These are phyloP conservation scores for Orthosia cruda DNA, from an alignment of 2,888 invertebrate genomes.

Conservation along the genomic window DNA sequence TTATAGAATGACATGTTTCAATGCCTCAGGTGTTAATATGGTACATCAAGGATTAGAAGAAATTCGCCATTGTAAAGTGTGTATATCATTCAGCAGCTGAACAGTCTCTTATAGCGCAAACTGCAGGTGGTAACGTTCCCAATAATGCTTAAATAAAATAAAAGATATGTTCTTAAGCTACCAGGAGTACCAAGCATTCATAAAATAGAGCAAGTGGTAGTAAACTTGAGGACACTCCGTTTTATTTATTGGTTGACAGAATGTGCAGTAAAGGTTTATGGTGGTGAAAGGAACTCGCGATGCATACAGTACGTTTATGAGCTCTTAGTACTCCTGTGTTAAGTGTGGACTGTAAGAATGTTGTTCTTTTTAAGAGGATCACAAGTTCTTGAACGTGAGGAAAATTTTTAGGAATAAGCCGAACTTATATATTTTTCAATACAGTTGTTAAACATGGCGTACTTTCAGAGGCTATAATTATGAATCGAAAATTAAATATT, in stretches of 20 bases:
- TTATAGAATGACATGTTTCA: too few relatives aligned
- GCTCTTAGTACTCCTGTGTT: constrained; percentile 21
- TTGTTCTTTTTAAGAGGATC: background rate
- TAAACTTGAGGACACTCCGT: constrained; percentile 39
- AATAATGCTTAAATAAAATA: constrained; percentile 1
- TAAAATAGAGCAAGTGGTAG: constrained; percentile 40
- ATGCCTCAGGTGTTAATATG: too few relatives aligned
- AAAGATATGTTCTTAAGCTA: constrained; percentile 4
- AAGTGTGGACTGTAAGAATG: background rate
- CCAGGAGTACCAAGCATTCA: constrained; percentile 47
- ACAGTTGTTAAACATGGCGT: too few relatives aligned
- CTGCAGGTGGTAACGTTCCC: background rate
- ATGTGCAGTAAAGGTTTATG: constrained; percentile 64
- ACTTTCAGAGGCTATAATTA: too few relatives aligned
- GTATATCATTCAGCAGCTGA: too few relatives aligned
- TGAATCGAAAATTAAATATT: too few relatives aligned
- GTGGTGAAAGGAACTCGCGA: constrained; percentile 18
- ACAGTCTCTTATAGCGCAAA: background rate
- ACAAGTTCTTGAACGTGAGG: too few relatives aligned
- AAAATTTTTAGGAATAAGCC: too few relatives aligned
- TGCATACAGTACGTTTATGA: constrained; percentile 39
- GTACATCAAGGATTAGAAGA: too few relatives aligned
- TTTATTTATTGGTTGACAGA: constrained; percentile 52
- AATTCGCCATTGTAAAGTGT: too few relatives aligned
- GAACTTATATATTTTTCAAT: too few relatives aligned